Evolutionary conservation across 1,140 invertebrate genomes (phyloP), one percentile per base, ranked within the genome.

Genomic region (Thaumatotibia leucotreta): DNA sequence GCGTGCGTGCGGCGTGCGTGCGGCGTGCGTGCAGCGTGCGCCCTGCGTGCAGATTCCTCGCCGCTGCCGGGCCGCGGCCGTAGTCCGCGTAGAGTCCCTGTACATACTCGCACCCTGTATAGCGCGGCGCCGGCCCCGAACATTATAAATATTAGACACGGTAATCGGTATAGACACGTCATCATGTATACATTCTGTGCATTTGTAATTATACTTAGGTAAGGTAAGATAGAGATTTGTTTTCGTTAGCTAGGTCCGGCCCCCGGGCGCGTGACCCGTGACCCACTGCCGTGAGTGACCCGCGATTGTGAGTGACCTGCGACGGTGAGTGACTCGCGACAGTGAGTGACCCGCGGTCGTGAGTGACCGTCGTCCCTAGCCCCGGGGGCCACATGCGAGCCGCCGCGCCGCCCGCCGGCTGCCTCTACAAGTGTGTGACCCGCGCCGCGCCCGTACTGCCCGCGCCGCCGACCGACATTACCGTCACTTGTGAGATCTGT

Each of bases 201-300:
- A 89, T 89, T 89, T 89, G 86, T 89, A 89, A 89, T 86, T 89
- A 87, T 86, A 86, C 79, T 84, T 84, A 69, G 63, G 75, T 61
- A 84, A 84, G 84, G 61, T 83, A 82, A 73, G 66, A 84, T 87
- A 89, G 82, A 82, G 79, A 82, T 86, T 87, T 83, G 64, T 67
- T 73, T 84, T 83, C 24, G 52, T 75, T 80, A 80, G 80, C 84
- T 83, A 83, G 77, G 73, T 69, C 70, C 77, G 76, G 70, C 66
- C 65, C 67, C 65, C 70, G 74, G 73, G 76, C 39, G 31, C 29
- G 50, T 1, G 27, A 29, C 31, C 32, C 64, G 50, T 22, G 63
- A 62, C 54, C 31, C 61, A 32, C n/a, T 10, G 17, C 14, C 39
- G 52, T 62, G 69, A 66, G 22, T 54, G 33, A 39, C 66, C 58